phyloP scores from a whole-genome alignment of 2,113 vertebrate genomes.

The Atherinomorus stipes region DNA sequence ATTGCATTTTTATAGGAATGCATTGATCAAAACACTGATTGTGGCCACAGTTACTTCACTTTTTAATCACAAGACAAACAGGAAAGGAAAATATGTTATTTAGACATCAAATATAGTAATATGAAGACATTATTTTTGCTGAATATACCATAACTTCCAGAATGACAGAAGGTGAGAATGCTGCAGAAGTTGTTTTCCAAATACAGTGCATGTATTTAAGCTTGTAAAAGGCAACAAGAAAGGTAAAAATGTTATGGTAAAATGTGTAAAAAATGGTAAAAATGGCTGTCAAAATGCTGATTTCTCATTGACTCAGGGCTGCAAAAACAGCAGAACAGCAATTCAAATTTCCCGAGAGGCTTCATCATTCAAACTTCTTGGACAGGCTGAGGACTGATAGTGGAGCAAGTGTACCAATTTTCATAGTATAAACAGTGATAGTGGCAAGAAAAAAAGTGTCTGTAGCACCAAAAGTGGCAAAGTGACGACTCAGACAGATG shows the following conservation, averaged over 20 bases:
- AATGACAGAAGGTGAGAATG: neutral
- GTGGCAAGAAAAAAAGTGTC: conserved; percentile 32
- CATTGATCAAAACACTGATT: too few species aligned
- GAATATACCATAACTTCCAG: too few species aligned
- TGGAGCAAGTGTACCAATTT: conserved; percentile 18
- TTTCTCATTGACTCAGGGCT: conserved; percentile 22
- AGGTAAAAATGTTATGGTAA: neutral
- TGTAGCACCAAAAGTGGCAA: conserved; percentile 22
- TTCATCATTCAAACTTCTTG: conserved; percentile 36
- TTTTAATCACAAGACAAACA: too few species aligned
- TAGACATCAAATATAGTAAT: too few species aligned
- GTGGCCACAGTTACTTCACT: too few species aligned
- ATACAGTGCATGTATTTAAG: neutral
- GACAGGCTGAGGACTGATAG: conserved; percentile 21
- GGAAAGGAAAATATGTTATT: too few species aligned
- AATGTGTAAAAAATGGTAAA: too few species aligned
- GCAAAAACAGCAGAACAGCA: conserved; percentile 34
- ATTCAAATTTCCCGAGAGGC: conserved; percentile 38
- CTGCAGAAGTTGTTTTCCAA: neutral
- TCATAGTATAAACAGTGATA: conserved; percentile 31
- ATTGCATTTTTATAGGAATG: neutral
- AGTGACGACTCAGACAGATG: conserved; percentile 13
- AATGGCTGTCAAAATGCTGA: conserved; percentile 16
- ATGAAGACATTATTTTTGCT: too few species aligned
- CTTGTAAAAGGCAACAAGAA: conserved; percentile 9